phyloP scores from a whole-genome alignment of 2,113 vertebrate genomes.

The Hypomesus transpacificus region DNA sequence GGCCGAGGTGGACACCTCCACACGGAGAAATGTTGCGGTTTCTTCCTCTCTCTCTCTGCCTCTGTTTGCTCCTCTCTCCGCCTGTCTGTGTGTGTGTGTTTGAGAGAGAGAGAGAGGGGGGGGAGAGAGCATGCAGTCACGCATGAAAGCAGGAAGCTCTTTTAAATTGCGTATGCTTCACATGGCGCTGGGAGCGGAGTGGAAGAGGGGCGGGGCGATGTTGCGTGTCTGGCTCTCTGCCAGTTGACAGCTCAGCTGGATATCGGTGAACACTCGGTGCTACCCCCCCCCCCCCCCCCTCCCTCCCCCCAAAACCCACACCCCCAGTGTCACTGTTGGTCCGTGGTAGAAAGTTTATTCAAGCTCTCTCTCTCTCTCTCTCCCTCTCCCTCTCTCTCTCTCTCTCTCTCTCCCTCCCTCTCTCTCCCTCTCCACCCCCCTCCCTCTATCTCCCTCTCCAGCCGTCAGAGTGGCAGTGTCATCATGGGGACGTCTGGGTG shows the following conservation, averaged over 20 bases:
- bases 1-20: too few relatives aligned
- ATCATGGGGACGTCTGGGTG: constrained; percentile 77
- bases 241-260: constrained; percentile 94
- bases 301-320: constrained; percentile 51
- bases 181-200: constrained; percentile 71
- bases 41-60: constrained; percentile 11
- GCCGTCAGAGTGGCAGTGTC: constrained; percentile 79
- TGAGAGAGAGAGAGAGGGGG: not conserved
- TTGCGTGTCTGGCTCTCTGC: constrained; percentile 88
- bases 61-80: not conserved
- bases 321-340: constrained; percentile 85
- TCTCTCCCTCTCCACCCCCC: constrained; percentile 16
- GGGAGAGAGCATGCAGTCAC: constrained; percentile 66
- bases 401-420: constrained; percentile 1
- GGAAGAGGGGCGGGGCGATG: constrained; percentile 61
- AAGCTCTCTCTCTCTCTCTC: constrained; percentile 77
- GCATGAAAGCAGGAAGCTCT: constrained; percentile 74
- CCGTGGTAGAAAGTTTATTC: constrained; percentile 93
- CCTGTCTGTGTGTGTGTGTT: not conserved
- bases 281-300: constrained; percentile 51
- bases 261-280: constrained; percentile 82
- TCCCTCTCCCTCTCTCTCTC: not conserved
- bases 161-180: constrained; percentile 78
- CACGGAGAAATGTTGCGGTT: constrained; percentile 60
- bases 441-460: constrained; percentile 14